Conservation (phyloP, 2,888 invertebrate genomes). For the Camponotus fellah region DNA sequence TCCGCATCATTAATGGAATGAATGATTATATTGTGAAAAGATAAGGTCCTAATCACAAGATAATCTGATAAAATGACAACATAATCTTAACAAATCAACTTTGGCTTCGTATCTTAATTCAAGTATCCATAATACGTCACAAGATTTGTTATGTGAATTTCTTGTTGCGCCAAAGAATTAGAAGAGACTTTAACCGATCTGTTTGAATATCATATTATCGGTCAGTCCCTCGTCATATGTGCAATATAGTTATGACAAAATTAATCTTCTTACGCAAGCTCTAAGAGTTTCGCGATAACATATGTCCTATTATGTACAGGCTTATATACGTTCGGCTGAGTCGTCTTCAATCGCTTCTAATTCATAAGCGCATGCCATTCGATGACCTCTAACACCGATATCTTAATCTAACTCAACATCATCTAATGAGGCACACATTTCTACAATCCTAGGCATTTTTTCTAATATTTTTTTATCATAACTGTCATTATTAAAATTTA, state of each 20-base stretch:
- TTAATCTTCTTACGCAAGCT: constrained; percentile 43
- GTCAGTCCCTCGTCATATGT: background rate
- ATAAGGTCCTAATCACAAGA: background rate
- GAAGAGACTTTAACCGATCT: background rate
- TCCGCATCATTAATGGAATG: background rate
- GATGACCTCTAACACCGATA: background rate
- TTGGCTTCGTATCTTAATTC: background rate
- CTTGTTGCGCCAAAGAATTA: background rate
- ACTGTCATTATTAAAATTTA: background rate
- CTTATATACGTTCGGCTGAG: background rate
- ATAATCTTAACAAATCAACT: background rate
- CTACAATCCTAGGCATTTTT: background rate
- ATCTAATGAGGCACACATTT: background rate
- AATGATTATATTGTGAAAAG: background rate
- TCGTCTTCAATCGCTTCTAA: constrained; percentile 36
- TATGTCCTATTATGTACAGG: constrained; percentile 6
- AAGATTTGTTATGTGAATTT: background rate
- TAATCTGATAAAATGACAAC: background rate
- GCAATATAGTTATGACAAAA: constrained; percentile 6
- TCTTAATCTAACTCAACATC: background rate
- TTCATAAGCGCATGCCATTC: background rate
- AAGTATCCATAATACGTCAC: background rate
- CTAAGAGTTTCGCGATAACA: constrained; percentile 30
- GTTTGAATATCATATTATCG: background rate
- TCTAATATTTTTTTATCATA: background rate